phyloP scores from a whole-genome alignment of 2,888 invertebrate genomes.

The Leptinotarsa juncta region DNA sequence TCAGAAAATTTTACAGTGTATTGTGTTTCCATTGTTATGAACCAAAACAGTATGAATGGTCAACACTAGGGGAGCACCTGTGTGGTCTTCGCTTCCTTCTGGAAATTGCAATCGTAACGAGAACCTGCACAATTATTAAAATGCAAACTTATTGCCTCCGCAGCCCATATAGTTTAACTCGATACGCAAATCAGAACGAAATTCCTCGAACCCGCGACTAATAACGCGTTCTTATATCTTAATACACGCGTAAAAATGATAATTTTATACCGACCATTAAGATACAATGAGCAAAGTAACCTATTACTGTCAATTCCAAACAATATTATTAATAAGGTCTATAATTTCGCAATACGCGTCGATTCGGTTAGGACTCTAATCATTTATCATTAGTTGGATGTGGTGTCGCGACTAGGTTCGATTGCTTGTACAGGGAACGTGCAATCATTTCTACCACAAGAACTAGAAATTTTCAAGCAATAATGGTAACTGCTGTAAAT shows the following conservation, averaged over 20 bases:
- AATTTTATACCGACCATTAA: conserved; percentile 34
- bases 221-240: conserved; percentile 29
- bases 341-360: conserved; percentile 39
- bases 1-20: too few relatives aligned
- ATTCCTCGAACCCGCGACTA: conserved; percentile 25
- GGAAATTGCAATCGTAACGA: conserved; percentile 7
- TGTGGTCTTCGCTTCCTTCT: conserved; percentile 17
- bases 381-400: conserved; percentile 33
- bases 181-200: conserved; percentile 26
- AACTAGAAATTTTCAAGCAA: neutral
- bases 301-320: conserved; percentile 38
- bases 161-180: conserved; percentile 21
- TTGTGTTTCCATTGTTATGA: too few relatives aligned
- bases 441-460: conserved; percentile 6
- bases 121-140: conserved; percentile 25
- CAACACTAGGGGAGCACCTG: neutral
- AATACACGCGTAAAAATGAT: conserved; percentile 34
- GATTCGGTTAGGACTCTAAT: conserved; percentile 29
- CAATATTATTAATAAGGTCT: conserved; percentile 38
- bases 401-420: conserved; percentile 12
- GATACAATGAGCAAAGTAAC: conserved; percentile 32
- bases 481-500: too few relatives aligned
- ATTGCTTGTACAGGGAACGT: conserved; percentile 1
- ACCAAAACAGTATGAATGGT: too few relatives aligned
- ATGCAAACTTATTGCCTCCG: conserved; percentile 21